Evolutionary conservation across 2,888 invertebrate species (phyloP).

Genomic region (Hirtodrosophila histrioides): DNA sequence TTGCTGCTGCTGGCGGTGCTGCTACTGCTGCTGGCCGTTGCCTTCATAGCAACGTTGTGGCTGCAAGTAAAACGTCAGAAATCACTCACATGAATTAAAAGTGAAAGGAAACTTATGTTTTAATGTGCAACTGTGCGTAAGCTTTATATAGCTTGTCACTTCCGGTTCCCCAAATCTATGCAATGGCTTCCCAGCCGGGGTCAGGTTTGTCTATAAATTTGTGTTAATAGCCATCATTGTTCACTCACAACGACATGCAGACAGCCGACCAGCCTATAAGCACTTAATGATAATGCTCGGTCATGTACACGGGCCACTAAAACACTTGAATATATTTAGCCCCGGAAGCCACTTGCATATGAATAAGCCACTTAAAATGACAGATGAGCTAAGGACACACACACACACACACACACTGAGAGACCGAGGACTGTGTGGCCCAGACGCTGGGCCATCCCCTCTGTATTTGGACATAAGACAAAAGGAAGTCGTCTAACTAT

Average conservation of each 20-base stretch:
- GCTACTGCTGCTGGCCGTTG: slow-evolving; percentile 70
- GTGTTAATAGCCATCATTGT: slow-evolving; percentile 77
- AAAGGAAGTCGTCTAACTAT: slow-evolving; percentile 72
- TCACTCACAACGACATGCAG: slow-evolving; percentile 31
- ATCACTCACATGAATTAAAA: slow-evolving; percentile 2
- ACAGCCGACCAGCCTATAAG: slow-evolving; percentile 62
- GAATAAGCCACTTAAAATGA: slow-evolving; percentile 82
- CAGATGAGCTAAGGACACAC: slow-evolving; percentile 70
- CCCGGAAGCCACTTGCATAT: slow-evolving; percentile 81
- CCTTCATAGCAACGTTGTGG: slow-evolving; percentile 80
- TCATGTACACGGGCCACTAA: slow-evolving; percentile 77
- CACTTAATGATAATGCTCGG: slow-evolving; percentile 81
- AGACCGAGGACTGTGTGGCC: slow-evolving; percentile 2
- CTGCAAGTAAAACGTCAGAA: slow-evolving; percentile 28
- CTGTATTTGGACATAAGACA: slow-evolving; percentile 61
- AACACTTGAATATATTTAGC: slow-evolving; percentile 80
- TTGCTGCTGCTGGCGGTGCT: slow-evolving; percentile 47
- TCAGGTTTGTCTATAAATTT: slow-evolving; percentile 69
- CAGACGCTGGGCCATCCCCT: background rate
- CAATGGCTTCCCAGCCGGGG: slow-evolving; percentile 27
- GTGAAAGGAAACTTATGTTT: slow-evolving; percentile 27
- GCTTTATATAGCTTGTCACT: slow-evolving; percentile 44
- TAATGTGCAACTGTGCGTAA: slow-evolving; percentile 57
- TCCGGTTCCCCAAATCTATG: slow-evolving; percentile 33
- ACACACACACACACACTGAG: slow-evolving; percentile 5